Evolutionary conservation across 2,113 vertebrate genomes (phyloP), one percentile per base, ranked within the genome.

Genomic region (Nannobrachium achirus): DNA sequence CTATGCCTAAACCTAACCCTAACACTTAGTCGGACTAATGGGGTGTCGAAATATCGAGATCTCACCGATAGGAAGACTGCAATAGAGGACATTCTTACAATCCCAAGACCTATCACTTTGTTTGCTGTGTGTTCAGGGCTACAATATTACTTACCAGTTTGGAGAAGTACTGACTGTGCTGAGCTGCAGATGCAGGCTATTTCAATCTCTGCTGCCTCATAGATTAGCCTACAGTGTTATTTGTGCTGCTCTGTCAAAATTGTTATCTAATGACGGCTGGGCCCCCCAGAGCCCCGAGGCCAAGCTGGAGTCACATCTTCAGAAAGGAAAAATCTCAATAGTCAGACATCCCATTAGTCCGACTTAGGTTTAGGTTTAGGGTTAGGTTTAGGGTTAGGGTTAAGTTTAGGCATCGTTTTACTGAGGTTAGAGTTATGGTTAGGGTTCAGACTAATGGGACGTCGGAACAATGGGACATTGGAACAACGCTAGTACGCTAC

Each of bases 161-260:
- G 56, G 71, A 67, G 50, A 61, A 46, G 49, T 20, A 42, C 38
- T 39, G 42, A 8, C 58, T 20, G 14, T 56, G 62, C 56, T n/a
- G 38, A 64, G 61, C 55, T 48, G 46, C 73, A 66, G 74, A 66
- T 49, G 56, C 42, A 1, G 44, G 20, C 56, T 19, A 57, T 77
- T 71, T 77, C 57, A 63, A 63, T 57, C 63, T 42, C 66, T 38
- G 13, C 38, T 66, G 58, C 49, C n/a, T 62, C 56, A 62, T 45
- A 38, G 41, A 33, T 45, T 20, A 1, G 50, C 46, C n/a, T 10
- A n/a, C n/a, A n/a, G 14, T 44, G 38, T 38, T 71, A 10, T 1
- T 70, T 18, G 15, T 50, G 6, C 33, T 14, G 55, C 60, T 64
- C 19, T 51, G 49, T 61, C 38, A 56, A 71, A 62, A 76, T 71